These are phyloP conservation scores for Schizopygopsis malacanthus DNA, from an alignment of 2,797 vertebrate genomes.

Conservation along the genomic window DNA sequence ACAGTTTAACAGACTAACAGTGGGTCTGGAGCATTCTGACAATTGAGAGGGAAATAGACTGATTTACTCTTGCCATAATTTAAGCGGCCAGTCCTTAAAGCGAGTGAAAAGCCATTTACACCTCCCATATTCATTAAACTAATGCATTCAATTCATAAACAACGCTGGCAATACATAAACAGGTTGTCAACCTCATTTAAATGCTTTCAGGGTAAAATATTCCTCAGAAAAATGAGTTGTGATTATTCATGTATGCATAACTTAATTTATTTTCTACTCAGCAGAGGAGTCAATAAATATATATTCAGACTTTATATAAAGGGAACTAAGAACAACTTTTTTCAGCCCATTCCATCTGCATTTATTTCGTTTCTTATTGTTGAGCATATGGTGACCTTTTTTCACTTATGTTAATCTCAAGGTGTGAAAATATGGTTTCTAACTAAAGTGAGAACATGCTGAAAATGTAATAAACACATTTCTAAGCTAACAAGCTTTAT, in stretches of 20 bases:
- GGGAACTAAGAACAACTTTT: constrained; percentile 21
- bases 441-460: neutral
- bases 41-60: constrained; percentile 47
- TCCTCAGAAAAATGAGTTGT: constrained; percentile 55
- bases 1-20: constrained; percentile 66
- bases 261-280: constrained; percentile 65
- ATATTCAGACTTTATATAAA: constrained; percentile 37
- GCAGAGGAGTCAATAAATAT: constrained; percentile 56
- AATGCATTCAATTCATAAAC: constrained; percentile 66
- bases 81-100: constrained; percentile 49
- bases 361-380: neutral
- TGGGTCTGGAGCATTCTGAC: constrained; percentile 45
- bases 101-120: constrained; percentile 46
- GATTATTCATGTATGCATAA: constrained; percentile 68
- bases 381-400: constrained; percentile 36
- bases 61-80: constrained; percentile 54
- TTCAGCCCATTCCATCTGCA: neutral
- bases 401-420: constrained; percentile 23
- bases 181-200: constrained; percentile 65
- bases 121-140: constrained; percentile 62
- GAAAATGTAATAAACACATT: neutral
- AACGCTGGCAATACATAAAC: constrained; percentile 64
- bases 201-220: constrained; percentile 61
- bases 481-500: neutral
- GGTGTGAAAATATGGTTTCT: constrained; percentile 16